Percentiles rank a stretch among this genome's conserved stretches.
Conservation (phyloP, 2,888 invertebrate genomes). For the Corbicula japonica region DNA sequence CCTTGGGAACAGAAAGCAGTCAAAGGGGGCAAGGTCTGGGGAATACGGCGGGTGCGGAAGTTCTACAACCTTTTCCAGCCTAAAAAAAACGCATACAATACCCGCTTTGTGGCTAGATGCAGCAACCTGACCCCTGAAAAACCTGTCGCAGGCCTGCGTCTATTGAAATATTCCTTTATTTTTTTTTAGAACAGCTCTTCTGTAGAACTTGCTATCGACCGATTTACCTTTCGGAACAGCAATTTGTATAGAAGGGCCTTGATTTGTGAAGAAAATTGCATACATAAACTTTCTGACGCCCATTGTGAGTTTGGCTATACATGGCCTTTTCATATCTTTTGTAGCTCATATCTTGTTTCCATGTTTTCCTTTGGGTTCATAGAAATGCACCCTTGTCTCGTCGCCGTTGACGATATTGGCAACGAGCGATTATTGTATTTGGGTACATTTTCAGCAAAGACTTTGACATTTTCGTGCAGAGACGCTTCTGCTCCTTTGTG, state of each 20-base stretch:
- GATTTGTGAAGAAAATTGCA: neutral
- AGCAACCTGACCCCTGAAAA: conserved; percentile 20
- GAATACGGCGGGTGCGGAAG: conserved; percentile 37
- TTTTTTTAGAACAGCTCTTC: conserved; percentile 12
- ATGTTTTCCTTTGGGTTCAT: no score
- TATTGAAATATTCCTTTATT: conserved; percentile 18
- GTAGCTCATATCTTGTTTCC: no score
- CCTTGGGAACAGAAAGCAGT: conserved; percentile 45
- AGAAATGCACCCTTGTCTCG: no score
- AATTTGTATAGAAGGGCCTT: conserved; percentile 20
- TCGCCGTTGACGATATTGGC: no score
- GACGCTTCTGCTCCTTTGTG: no score
- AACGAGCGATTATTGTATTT: no score
- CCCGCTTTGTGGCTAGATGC: conserved; percentile 41
- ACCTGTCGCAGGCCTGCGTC: conserved; percentile 21
- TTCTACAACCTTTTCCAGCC: conserved; percentile 37
- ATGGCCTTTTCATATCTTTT: no score
- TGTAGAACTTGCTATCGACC: conserved; percentile 36
- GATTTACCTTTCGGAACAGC: conserved; percentile 36
- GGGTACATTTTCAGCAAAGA: no score
- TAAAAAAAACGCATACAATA: conserved; percentile 37
- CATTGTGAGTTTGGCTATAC: conserved; percentile 1
- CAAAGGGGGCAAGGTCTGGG: conserved; percentile 43
- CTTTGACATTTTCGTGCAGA: no score
- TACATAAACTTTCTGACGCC: neutral